phyloP scores from a whole-genome alignment of 2,888 invertebrate genomes.

The Yponomeuta evonymella region DNA sequence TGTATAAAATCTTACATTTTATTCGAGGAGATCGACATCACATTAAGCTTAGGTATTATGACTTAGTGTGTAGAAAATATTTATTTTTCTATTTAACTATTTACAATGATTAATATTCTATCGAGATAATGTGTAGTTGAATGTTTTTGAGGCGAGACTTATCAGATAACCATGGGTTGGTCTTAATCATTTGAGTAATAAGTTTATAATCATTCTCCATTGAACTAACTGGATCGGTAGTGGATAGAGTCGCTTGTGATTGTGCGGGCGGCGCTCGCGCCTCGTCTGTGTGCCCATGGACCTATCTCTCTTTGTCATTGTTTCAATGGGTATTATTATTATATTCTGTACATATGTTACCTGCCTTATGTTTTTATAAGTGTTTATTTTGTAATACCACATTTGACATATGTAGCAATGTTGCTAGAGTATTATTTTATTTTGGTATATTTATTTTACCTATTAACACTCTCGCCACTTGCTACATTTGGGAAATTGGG shows the following conservation, averaged over 20 bases:
- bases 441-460: constrained; percentile 63
- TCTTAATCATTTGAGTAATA: constrained; percentile 27
- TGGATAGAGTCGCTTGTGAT: neutral
- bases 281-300: constrained; percentile 37
- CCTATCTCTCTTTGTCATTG: constrained; percentile 67
- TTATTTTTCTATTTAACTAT: constrained; percentile 71
- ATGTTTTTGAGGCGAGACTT: constrained; percentile 69
- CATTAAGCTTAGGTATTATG: constrained; percentile 71
- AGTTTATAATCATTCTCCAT: constrained; percentile 12
- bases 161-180: constrained; percentile 43
- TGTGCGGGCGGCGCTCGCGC: neutral
- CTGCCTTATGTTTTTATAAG: constrained; percentile 70
- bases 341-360: constrained; percentile 73
- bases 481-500: constrained; percentile 79
- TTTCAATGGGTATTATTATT: constrained; percentile 63
- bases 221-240: constrained; percentile 5
- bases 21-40: constrained; percentile 66
- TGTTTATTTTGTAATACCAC: constrained; percentile 77
- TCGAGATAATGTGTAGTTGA: constrained; percentile 75
- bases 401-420: constrained; percentile 77
- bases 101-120: constrained; percentile 66
- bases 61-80: constrained; percentile 75
- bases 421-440: constrained; percentile 60
- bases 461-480: constrained; percentile 68
- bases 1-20: constrained; percentile 45